A percentile compares a stretch with the other conserved stretches of the same genome.
These are phyloP conservation scores for Acanthochromis polyacanthus DNA, from an alignment of 2,113 vertebrate genomes.

Conservation along the genomic window DNA sequence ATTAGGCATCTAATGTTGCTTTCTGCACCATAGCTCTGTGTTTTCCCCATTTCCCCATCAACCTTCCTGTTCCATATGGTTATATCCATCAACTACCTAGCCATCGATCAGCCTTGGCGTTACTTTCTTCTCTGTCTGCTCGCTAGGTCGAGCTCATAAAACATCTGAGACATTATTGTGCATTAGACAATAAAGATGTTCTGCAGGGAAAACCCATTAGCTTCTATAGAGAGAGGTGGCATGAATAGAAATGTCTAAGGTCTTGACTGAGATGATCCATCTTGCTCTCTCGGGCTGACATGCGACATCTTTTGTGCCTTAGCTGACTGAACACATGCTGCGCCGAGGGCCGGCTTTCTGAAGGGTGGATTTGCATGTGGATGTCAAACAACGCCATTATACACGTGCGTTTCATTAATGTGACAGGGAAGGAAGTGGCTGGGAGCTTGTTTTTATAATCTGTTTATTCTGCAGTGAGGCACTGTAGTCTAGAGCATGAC, in stretches of 20 bases:
- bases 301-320: slow-evolving; percentile 51
- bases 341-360: slow-evolving; percentile 3
- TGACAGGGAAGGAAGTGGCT: slow-evolving; percentile 18
- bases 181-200: slow-evolving; percentile 80
- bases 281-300: slow-evolving; percentile 46
- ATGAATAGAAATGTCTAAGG: slow-evolving; percentile 71
- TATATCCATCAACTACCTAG: slow-evolving; percentile 69
- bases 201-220: slow-evolving; percentile 76
- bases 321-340: slow-evolving; percentile 50
- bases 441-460: slow-evolving; percentile 29
- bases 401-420: slow-evolving; percentile 12
- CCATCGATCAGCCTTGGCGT: slow-evolving; percentile 72
- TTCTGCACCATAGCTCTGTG: slow-evolving; percentile 28
- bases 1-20: slow-evolving; percentile 58
- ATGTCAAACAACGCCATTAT: slow-evolving; percentile 31
- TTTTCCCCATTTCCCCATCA: slow-evolving; percentile 48
- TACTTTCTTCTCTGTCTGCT: slow-evolving; percentile 74
- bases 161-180: slow-evolving; percentile 74
- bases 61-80: slow-evolving; percentile 69
- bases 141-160: slow-evolving; percentile 74
- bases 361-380: slow-evolving; percentile 36
- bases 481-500: background rate
- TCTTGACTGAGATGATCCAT: slow-evolving; percentile 69
- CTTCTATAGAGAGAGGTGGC: slow-evolving; percentile 62
- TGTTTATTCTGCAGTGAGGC: background rate